Base-by-base conservation (phyloP, 2,113 vertebrate genomes). In the Myotis davidii region DNA sequence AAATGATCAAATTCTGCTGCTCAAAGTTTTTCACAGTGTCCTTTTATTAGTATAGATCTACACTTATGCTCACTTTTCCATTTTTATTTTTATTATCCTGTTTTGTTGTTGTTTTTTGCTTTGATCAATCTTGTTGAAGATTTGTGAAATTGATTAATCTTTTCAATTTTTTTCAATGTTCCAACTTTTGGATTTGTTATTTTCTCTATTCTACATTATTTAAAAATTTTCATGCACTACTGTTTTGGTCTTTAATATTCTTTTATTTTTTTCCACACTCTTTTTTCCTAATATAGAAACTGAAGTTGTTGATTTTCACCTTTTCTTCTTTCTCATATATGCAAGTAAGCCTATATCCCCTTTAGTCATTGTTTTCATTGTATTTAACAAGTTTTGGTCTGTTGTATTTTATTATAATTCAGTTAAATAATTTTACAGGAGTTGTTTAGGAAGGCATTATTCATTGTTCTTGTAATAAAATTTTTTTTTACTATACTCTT, bases 391-490 rank as follows among this genome's bases (percentile, higher is more conserved):
- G 25, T 70, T 65, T 95, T 87, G 0, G 52, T 61, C 20, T 64
- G 2, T 8, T 27, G 54, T 76, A 27, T 73, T 85, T 85, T 54
- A 50, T 83, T 81, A 84, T 59, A 96, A 90, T 72, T 87, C 3
- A 29, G 0, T 27, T 79, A 29, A 93, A 27, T 59, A 69, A 50
- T 72, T 67, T 92, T 94, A 50, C 9, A 59, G n/a, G 23, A 6
- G 4, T 37, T 89, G 5, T 56, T 94, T 78, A 89, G 13, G 23
- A 74, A 2, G 74, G 25, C 25, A 74, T 73, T 78, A 64, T 54
- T 86, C 61, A 82, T 27, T 92, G 72, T 70, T 12, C 12, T 25
- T 3, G 1, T 21, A 34, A 8, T 21, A 45, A 3, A 92, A 87
- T 0, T 7, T 73, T 64, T 42, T 54, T 6, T 20, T 56, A 23